Evolutionary conservation across 2,113 vertebrate genomes (phyloP).

Genomic region (Pterocles burchelli): DNA sequence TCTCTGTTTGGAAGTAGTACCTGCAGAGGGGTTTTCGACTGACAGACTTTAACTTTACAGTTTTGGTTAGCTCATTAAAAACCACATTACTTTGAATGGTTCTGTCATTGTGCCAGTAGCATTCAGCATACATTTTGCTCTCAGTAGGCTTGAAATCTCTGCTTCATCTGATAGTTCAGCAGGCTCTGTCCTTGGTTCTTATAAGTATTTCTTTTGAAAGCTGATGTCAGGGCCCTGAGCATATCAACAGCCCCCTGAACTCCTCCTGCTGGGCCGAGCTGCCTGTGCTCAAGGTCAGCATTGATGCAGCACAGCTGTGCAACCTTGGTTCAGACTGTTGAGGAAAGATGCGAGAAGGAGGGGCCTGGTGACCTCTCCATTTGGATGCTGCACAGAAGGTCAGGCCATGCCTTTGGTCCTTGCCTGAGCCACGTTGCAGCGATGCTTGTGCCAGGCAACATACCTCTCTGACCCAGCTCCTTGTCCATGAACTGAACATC

Average conservation of each 20-base stretch:
- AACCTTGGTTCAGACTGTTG: background rate
- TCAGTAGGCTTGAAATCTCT: background rate
- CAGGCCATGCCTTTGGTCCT: background rate
- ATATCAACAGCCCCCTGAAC: no score
- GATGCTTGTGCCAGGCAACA: background rate
- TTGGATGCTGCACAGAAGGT: background rate
- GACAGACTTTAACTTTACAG: background rate
- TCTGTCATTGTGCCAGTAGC: background rate
- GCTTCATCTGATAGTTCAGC: background rate
- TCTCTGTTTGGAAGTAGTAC: background rate
- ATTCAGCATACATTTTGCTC: background rate
- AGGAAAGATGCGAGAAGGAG: background rate
- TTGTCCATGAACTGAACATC: fast-evolving
- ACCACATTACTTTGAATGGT: background rate
- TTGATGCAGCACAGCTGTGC: background rate
- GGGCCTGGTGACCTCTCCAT: fast-evolving
- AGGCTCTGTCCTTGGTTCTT: constrained; percentile 45
- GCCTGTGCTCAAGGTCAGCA: background rate
- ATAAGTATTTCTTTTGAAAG: background rate
- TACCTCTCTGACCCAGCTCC: background rate
- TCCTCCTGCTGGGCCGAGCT: background rate
- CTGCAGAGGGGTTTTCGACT: background rate
- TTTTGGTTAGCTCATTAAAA: background rate
- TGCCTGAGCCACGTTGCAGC: background rate
- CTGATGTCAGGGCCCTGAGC: background rate